phyloP scores from a whole-genome alignment of 2,888 invertebrate species.

The Carpatolechia fugitivella region DNA sequence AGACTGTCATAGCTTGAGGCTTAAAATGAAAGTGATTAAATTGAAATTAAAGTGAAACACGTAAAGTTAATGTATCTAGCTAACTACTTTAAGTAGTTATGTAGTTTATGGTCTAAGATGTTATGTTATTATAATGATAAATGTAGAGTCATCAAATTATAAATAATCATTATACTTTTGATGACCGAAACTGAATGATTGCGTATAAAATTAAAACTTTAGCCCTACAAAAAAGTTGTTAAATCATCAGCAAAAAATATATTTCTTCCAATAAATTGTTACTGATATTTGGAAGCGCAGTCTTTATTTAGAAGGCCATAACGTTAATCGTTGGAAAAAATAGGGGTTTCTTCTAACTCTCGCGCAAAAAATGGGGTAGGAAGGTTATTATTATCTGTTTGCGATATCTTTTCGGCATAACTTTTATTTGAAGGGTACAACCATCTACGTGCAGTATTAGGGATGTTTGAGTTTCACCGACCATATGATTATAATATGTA shows the following conservation, averaged over 20 bases:
- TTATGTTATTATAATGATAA: too few relatives aligned
- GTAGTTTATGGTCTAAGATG: too few relatives aligned
- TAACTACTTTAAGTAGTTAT: too few relatives aligned
- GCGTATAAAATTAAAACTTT: too few relatives aligned
- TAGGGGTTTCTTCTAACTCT: conserved; percentile 42
- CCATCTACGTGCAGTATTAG: background rate
- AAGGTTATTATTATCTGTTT: conserved; percentile 28
- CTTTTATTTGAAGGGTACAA: background rate
- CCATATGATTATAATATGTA: conserved; percentile 1
- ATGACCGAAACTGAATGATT: background rate
- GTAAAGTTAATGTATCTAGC: too few relatives aligned
- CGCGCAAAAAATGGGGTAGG: conserved; percentile 34
- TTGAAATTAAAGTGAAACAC: too few relatives aligned
- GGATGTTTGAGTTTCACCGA: background rate
- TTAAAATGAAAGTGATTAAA: too few relatives aligned
- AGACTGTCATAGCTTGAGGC: too few relatives aligned
- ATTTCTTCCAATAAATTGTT: conserved; percentile 39
- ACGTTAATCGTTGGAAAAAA: conserved; percentile 25
- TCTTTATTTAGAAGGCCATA: conserved; percentile 35
- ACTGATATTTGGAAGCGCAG: conserved; percentile 40
- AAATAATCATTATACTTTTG: conserved; percentile 16
- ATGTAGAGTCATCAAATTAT: background rate
- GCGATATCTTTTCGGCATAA: background rate
- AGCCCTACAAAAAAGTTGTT: conserved; percentile 26
- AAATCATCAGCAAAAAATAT: conserved; percentile 33